These are phyloP conservation scores for Agapostemon virescens DNA, from an alignment of 2,888 invertebrate species.

Conservation along the genomic window DNA sequence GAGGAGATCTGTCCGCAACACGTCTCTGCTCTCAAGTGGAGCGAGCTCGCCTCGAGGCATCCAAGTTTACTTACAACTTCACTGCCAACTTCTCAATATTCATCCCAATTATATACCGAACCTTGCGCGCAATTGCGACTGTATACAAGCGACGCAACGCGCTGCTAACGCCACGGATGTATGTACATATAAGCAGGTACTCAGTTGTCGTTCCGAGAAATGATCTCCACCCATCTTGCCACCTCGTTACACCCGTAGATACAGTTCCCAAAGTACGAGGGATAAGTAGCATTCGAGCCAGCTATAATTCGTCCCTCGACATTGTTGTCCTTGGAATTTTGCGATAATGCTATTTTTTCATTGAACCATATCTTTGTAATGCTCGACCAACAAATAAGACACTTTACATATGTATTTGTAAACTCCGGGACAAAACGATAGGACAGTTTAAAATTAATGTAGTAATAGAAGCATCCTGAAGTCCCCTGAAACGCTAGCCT, in stretches of 20 bases:
- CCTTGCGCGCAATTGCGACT: conserved; percentile 62
- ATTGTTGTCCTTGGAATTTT: neutral
- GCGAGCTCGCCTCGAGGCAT: conserved; percentile 77
- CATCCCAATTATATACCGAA: conserved; percentile 79
- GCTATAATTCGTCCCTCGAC: neutral
- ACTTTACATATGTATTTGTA: neutral
- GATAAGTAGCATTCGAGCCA: neutral
- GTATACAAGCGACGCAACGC: conserved; percentile 45
- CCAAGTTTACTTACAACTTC: conserved; percentile 80
- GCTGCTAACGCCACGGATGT: conserved; percentile 30
- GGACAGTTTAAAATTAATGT: too few species aligned
- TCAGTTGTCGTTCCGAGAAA: conserved; percentile 45
- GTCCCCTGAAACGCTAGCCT: too few species aligned
- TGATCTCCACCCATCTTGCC: conserved; percentile 37
- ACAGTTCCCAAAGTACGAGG: conserved; percentile 8
- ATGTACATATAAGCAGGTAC: conserved; percentile 31
- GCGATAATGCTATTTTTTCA: neutral
- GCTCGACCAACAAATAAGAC: neutral
- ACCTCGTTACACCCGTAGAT: conserved; percentile 35
- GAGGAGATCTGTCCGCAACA: conserved; percentile 79
- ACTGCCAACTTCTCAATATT: conserved; percentile 81
- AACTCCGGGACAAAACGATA: too few species aligned
- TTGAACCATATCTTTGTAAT: neutral
- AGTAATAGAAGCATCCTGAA: too few species aligned
- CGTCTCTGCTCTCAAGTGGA: conserved; percentile 80